Percentiles rank a stretch among this genome's conserved stretches.
Evolutionary conservation across 2,797 vertebrate species (phyloP).

Genomic region (Austrolebias charrua): DNA sequence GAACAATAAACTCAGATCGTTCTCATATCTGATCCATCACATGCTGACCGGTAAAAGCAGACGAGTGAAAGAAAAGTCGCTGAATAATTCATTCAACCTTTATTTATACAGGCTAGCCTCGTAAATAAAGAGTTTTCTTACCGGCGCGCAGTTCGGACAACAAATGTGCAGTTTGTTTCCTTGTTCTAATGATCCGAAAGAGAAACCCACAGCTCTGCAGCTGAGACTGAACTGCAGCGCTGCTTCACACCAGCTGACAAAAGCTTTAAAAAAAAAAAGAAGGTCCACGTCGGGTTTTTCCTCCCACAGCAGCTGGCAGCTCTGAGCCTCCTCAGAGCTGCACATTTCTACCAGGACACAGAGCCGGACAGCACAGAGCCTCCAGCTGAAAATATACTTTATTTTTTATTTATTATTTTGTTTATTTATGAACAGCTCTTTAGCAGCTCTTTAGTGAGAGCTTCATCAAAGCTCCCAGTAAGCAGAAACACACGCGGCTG

Average conservation of each 20-base stretch:
- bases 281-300: slow-evolving; percentile 47
- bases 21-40: background rate
- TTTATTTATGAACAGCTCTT: too few species aligned
- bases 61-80: slow-evolving; percentile 46
- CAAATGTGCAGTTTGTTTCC: slow-evolving; percentile 34
- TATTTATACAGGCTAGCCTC: too few species aligned
- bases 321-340: background rate
- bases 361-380: background rate
- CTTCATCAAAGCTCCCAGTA: background rate
- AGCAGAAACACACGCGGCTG: background rate
- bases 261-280: background rate
- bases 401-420: too few species aligned
- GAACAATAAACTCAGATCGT: background rate
- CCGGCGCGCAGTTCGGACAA: slow-evolving; percentile 33
- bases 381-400: background rate
- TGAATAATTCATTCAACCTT: too few species aligned
- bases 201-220: slow-evolving; percentile 4
- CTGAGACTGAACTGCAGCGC: slow-evolving; percentile 24
- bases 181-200: slow-evolving; percentile 7
- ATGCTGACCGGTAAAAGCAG: background rate
- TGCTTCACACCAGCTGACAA: slow-evolving; percentile 14
- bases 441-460: too few species aligned
- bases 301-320: slow-evolving; percentile 41
- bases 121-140: slow-evolving; percentile 49
- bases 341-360: background rate